Conservation (phyloP, 2,888 invertebrate species). For the Cephus sareptanus region DNA sequence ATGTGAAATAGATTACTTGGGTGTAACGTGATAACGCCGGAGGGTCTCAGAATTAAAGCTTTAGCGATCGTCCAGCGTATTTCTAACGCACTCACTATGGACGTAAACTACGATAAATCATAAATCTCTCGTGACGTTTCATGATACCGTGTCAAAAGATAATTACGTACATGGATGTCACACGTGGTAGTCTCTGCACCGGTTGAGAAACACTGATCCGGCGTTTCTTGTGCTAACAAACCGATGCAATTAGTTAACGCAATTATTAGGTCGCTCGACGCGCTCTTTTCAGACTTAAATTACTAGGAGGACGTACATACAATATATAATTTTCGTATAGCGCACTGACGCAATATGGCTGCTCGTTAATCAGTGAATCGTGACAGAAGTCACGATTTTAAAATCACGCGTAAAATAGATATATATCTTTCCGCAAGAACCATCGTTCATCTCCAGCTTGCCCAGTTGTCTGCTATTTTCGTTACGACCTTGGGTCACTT, state of each 20-base stretch:
- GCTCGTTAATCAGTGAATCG: not conserved
- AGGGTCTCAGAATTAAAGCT: not conserved
- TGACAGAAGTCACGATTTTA: not conserved
- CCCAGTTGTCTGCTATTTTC: constrained; percentile 37
- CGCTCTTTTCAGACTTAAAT: not conserved
- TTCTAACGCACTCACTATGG: not conserved
- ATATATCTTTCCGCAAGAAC: not conserved
- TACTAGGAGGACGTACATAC: not conserved
- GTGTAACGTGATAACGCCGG: not conserved
- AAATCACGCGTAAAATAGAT: not conserved
- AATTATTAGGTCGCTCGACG: constrained; percentile 17
- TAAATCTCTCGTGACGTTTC: not conserved
- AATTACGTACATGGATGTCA: not conserved
- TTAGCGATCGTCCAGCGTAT: not conserved
- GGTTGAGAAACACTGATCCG: not conserved
- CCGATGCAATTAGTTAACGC: constrained; percentile 20
- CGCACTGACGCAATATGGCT: not conserved
- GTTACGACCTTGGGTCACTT: constrained; percentile 48
- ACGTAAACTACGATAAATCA: not conserved
- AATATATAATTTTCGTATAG: not conserved
- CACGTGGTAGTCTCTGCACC: constrained; percentile 4
- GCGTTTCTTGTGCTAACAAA: constrained; percentile 12
- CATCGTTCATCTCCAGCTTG: constrained; percentile 5
- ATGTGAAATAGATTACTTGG: not conserved
- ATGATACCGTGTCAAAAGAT: not conserved